Evolutionary conservation across 92 coral and sea anemone genomes (phyloP).

Genomic region (Parazoanthus darwini): DNA sequence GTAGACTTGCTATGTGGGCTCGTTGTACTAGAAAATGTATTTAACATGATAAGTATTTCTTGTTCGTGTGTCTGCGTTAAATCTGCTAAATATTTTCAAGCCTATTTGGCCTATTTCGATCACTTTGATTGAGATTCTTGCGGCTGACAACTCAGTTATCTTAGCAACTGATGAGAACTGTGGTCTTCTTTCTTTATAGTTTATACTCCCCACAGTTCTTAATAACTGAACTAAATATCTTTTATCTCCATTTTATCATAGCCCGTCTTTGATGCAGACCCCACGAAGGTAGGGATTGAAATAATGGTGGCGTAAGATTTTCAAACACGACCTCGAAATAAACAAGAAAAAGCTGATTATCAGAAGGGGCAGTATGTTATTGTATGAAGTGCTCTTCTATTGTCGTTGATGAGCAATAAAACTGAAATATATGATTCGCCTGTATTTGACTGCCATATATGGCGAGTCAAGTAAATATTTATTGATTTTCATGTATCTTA

Average conservation of each 20-base stretch:
- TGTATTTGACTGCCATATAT: too few species aligned
- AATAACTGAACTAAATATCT: neutral
- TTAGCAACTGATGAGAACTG: conserved; percentile 35
- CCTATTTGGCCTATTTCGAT: conserved; percentile 6
- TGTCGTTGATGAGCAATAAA: too few species aligned
- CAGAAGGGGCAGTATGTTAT: too few species aligned
- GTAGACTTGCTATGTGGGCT: neutral
- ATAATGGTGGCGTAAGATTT: too few species aligned
- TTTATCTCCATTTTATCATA: neutral
- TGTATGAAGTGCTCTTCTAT: too few species aligned
- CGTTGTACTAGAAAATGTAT: neutral
- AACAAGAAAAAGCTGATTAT: too few species aligned
- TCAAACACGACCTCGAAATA: too few species aligned
- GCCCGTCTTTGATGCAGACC: conserved; percentile 44
- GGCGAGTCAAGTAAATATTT: too few species aligned
- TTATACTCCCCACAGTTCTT: neutral
- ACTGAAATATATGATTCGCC: too few species aligned
- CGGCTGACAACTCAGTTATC: conserved; percentile 5
- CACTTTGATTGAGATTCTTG: conserved; percentile 31
- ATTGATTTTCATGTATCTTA: too few species aligned
- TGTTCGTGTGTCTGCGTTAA: neutral
- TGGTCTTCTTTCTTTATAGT: neutral
- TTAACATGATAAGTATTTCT: neutral
- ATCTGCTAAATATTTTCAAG: neutral
- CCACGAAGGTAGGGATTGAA: conserved; percentile 22